These are phyloP conservation scores for Psephotus haematonotus DNA, from an alignment of 2,113 vertebrate species.

Conservation along the genomic window DNA sequence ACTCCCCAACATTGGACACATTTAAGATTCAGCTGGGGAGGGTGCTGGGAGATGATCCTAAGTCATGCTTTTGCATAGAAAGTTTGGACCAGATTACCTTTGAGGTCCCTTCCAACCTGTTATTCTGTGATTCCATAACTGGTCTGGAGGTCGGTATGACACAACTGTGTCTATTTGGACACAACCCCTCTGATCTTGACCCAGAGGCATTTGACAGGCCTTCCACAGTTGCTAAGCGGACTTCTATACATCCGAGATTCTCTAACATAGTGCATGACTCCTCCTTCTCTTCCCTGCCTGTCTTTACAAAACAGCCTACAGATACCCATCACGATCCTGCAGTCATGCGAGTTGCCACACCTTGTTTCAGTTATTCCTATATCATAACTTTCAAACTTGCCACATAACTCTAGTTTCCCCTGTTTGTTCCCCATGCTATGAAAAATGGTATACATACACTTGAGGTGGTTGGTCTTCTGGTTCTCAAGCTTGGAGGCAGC, in stretches of 20 bases:
- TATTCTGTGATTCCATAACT: background rate
- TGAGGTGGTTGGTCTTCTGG: background rate
- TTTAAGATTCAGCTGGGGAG: too few relatives aligned
- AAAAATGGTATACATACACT: background rate
- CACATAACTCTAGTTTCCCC: background rate
- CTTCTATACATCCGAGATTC: background rate
- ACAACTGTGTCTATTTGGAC: background rate
- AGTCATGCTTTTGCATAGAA: background rate
- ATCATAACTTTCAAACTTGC: background rate
- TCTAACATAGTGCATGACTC: background rate
- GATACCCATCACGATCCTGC: background rate
- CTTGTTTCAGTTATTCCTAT: background rate
- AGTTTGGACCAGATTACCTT: background rate
- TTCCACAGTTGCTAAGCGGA: background rate
- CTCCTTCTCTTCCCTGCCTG: background rate
- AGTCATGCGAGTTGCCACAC: background rate
- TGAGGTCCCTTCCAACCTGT: background rate
- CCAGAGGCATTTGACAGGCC: background rate
- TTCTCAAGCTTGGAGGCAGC: background rate
- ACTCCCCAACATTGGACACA: too few relatives aligned
- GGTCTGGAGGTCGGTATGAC: background rate
- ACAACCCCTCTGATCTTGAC: background rate
- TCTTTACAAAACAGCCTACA: background rate
- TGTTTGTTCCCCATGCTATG: background rate
- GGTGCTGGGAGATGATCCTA: too few relatives aligned